Evolutionary conservation across 2,888 invertebrate species (phyloP), one percentile per base, ranked within the genome.

Genomic region (Dexiosoma caninum): DNA sequence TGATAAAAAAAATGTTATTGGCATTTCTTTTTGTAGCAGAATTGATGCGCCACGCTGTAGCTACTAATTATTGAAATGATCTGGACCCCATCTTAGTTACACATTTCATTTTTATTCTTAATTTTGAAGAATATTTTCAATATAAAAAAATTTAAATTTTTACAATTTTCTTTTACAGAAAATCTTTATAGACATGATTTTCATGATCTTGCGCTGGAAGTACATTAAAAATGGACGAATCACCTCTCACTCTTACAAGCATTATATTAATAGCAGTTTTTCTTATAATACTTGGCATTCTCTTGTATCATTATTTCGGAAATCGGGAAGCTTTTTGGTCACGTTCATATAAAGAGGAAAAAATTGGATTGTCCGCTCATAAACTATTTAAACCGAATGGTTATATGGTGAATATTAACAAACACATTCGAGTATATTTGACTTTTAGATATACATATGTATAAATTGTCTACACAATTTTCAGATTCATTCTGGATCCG

Each of bases 401-500:
- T 83, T 93, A 92, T 86, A 91, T 94, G 91, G 94, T 94, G 88
- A 91, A 91, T 89, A 81, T 83, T 19, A 81, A 1, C 19, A 19
- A 19, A 7, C 3, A 27, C 27, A 5, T 6, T 6, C n/a, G n/a
- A n/a, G n/a, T n/a, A n/a, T n/a, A n/a, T n/a, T n/a, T n/a, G n/a
- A n/a, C n/a, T n/a, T n/a, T n/a, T n/a, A n/a, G n/a, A n/a, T n/a
- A n/a, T n/a, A n/a, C 27, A 27, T 27, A 12, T 37, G 3, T 1
- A 23, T 14, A 10, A 37, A 40, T 12, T n/a, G 2, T 5, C 1
- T 9, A 37, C n/a, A n/a, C n/a, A n/a, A 40, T 53, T 35, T 71
- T 10, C 87, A 93, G 93, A 92, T 93, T 37, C 92, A 92, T 84
- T 93, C 93, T 0, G 93, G 93, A 78, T 93, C 93, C 2, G 93